Evolutionary conservation across 2,113 vertebrate species (phyloP), one percentile per base, ranked within the genome.

Genomic region (Gallinago jamesoni): DNA sequence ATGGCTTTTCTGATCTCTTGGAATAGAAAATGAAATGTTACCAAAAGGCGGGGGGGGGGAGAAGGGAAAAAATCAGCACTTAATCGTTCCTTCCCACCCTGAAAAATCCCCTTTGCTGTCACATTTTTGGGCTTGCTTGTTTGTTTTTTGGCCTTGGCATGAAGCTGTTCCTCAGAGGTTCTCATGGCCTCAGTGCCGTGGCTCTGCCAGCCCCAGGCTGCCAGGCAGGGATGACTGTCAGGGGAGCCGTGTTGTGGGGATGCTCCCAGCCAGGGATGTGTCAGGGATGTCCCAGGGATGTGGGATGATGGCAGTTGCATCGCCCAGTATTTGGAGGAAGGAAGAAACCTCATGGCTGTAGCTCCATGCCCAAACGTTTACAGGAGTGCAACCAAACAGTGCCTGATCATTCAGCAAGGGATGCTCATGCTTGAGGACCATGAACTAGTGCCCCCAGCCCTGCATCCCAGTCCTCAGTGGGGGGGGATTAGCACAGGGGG

Each of bases 351-450:
- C 69, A 15, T 16, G 37, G 74, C 31, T 0, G 1, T 39, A 59
- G 7, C 84, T 53, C 59, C 19, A 53, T 15, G 39, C 47, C 28
- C 35, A 48, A 9, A 43, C 5, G 8, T 45, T 45, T 45, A 7
- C 33, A 50, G 24, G 62, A 79, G 35, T 18, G 25, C 66, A 68
- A 17, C 6, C 70, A 68, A 41, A 12, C 8, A 27, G 48, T 18
- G 7, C 16, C 68, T 48, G 76, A 30, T 47, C 43, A 66, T 45
- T 22, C 62, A 83, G 57, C 3, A 4, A 48, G 69, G 52, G 73
- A 43, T 89, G 45, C n/a, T 63, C 0, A 0, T 52, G 59, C 37
- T 14, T 1, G 0, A n/a, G n/a, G 30, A 23, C 39, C 1, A 1
- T 0, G 1, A 85, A 7, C 55, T 23, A 17, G 14, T 89, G 18